Conservation (phyloP, 2,888 invertebrate species). For the Parascotia fuliginaria region DNA sequence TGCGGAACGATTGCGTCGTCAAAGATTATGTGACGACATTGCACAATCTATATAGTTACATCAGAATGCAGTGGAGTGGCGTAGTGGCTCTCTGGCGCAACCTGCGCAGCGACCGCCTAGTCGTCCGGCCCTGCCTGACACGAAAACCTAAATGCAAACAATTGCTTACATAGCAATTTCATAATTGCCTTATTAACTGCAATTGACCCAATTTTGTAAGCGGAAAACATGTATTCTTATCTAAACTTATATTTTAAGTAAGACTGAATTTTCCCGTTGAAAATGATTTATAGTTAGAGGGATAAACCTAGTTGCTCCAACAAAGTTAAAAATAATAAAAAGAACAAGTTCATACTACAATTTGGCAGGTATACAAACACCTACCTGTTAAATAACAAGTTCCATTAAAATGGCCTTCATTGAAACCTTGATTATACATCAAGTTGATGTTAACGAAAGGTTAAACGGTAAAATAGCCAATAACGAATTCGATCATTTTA, state of each 20-base stretch:
- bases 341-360: too few relatives aligned
- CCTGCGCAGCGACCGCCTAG: conserved; percentile 29
- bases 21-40: conserved; percentile 63
- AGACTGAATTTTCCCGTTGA: too few relatives aligned
- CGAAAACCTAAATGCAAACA: conserved; percentile 71
- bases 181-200: conserved; percentile 18
- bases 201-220: conserved; percentile 2
- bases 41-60: conserved; percentile 71
- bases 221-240: too few relatives aligned
- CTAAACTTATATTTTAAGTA: too few relatives aligned
- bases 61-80: conserved; percentile 55
- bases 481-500: conserved; percentile 20
- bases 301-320: too few relatives aligned
- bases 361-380: too few relatives aligned
- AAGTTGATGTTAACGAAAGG: neutral
- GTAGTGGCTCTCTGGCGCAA: conserved; percentile 44
- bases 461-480: neutral
- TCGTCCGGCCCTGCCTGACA: conserved; percentile 60
- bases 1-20: conserved; percentile 61
- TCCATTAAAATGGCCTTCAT: neutral
- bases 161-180: conserved; percentile 22
- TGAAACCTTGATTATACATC: neutral
- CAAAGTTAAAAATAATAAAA: too few relatives aligned
- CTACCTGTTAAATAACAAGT: too few relatives aligned
- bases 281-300: too few relatives aligned